These are phyloP conservation scores for Junonia oenone DNA, from an alignment of 2,888 invertebrate genomes.

Conservation along the genomic window DNA sequence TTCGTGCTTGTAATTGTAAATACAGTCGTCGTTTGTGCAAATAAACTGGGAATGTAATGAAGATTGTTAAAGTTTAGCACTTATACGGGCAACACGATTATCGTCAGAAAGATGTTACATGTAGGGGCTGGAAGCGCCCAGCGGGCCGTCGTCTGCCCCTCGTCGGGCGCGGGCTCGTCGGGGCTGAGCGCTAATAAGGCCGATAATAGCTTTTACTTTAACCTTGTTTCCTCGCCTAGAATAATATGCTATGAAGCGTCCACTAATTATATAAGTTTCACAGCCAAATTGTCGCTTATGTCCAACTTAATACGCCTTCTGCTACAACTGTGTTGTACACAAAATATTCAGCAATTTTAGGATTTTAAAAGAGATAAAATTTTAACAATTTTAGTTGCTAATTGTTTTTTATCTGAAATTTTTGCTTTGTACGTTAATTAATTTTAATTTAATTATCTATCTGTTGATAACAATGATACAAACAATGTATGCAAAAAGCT, in stretches of 20 bases:
- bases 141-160: neutral
- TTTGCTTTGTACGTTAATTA: neutral
- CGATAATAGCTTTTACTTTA: slow-evolving; percentile 16
- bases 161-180: neutral
- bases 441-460: too few relatives aligned
- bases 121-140: neutral
- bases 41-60: neutral
- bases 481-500: too few relatives aligned
- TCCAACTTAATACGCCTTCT: neutral
- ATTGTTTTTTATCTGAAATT: neutral
- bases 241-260: slow-evolving; percentile 1
- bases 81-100: neutral
- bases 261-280: slow-evolving; percentile 1
- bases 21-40: neutral
- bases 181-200: slow-evolving; percentile 13
- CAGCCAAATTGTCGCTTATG: neutral
- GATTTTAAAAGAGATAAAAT: too few relatives aligned
- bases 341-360: too few relatives aligned
- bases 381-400: neutral
- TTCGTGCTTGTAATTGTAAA: neutral
- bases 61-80: neutral
- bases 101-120: neutral
- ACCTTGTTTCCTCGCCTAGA: slow-evolving; percentile 12
- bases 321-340: neutral
- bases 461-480: too few relatives aligned